These are phyloP conservation scores for Aeoliscus strigatus DNA, from an alignment of 2,797 vertebrate genomes.

Conservation along the genomic window DNA sequence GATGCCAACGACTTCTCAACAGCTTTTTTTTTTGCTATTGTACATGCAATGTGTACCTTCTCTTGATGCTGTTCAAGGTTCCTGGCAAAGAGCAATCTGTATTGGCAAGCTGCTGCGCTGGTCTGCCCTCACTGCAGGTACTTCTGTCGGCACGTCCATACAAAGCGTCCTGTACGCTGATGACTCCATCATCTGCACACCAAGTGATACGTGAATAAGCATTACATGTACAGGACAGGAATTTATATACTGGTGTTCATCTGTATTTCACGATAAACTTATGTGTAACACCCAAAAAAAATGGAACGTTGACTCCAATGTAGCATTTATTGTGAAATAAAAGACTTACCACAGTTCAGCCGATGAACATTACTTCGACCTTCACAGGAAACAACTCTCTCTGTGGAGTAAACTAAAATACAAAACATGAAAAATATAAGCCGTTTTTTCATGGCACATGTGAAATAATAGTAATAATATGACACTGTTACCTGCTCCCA, in stretches of 20 bases:
- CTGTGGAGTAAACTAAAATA: conserved; percentile 2
- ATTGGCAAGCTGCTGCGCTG: neutral
- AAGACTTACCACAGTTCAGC: conserved; percentile 50
- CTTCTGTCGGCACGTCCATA: conserved; percentile 37
- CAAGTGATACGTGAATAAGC: neutral
- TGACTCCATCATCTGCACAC: conserved; percentile 38
- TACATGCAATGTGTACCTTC: conserved; percentile 17
- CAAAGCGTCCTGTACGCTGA: conserved; percentile 30
- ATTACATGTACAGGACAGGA: too few species aligned
- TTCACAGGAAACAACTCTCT: conserved; percentile 39
- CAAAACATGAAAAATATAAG: neutral
- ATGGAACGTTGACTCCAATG: neutral
- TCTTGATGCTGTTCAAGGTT: neutral
- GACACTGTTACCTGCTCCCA: conserved; percentile 33
- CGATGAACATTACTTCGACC: conserved; percentile 6
- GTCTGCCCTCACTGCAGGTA: conserved; percentile 31
- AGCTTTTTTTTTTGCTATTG: too few species aligned
- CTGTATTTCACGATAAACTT: too few species aligned
- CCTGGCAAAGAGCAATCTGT: conserved; percentile 1
- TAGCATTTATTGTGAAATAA: neutral
- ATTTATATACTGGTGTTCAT: too few species aligned
- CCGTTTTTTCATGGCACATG: neutral
- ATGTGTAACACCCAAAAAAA: too few species aligned
- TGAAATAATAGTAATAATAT: neutral
- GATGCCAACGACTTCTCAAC: too few species aligned